Conservation (phyloP, 2,113 vertebrate genomes). For the Mormyrus lacerda region DNA sequence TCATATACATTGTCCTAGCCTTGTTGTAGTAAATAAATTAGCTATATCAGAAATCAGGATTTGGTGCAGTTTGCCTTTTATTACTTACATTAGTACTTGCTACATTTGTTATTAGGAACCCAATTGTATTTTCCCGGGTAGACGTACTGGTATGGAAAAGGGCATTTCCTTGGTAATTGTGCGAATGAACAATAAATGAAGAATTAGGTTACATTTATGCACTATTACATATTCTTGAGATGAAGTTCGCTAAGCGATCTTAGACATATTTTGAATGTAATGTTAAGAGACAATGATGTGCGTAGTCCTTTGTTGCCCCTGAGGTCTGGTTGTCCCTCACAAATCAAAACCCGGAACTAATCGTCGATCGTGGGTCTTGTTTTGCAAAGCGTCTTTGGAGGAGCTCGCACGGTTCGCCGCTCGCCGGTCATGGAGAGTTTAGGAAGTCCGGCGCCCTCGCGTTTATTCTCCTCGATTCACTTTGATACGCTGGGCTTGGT, state of each 20-base stretch:
- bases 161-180: background rate
- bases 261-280: background rate
- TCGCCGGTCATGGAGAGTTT: conserved; percentile 7
- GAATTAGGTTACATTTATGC: background rate
- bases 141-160: background rate
- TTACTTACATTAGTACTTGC: background rate
- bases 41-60: background rate
- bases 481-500: background rate
- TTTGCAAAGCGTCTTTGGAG: background rate
- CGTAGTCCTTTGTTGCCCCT: background rate
- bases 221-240: background rate
- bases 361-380: background rate
- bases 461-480: background rate
- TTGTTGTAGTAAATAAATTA: background rate
- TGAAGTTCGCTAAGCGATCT: background rate
- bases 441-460: background rate
- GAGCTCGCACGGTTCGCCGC: background rate
- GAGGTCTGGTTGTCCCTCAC: background rate
- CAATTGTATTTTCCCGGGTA: background rate
- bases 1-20: background rate
- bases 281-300: background rate
- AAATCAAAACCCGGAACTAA: background rate
- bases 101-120: background rate
- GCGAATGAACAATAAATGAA: background rate
- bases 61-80: background rate